phyloP scores from a whole-genome alignment of 2,888 invertebrate species.

The Cheilosia soror region DNA sequence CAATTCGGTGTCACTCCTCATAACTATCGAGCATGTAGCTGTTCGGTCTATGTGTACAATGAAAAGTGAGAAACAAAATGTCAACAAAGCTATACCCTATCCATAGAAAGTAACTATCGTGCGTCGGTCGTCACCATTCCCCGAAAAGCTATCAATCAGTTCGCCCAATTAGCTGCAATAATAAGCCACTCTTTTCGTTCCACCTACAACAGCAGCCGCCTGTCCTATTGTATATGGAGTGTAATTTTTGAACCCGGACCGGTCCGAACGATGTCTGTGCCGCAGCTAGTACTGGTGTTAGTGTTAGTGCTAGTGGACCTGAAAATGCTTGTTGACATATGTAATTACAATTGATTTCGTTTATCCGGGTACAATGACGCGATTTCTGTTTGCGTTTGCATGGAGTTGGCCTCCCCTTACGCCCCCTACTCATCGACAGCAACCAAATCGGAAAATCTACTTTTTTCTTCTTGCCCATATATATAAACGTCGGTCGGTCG shows the following conservation, averaged over 20 bases:
- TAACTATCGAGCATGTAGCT: background rate
- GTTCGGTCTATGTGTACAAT: background rate
- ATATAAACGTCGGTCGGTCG: background rate
- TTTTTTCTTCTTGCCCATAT: slow-evolving; percentile 23
- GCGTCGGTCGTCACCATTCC: slow-evolving; percentile 39
- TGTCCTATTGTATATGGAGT: background rate
- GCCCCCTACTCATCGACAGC: background rate
- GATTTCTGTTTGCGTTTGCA: slow-evolving; percentile 64
- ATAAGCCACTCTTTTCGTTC: slow-evolving; percentile 76
- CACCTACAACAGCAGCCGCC: background rate
- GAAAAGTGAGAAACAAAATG: slow-evolving; percentile 53
- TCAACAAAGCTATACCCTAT: slow-evolving; percentile 15
- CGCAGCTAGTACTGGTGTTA: slow-evolving; percentile 8
- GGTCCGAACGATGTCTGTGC: slow-evolving; percentile 1
- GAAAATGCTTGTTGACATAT: slow-evolving; percentile 83
- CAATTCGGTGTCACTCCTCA: slow-evolving; percentile 27
- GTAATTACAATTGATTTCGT: slow-evolving; percentile 83
- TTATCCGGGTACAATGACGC: slow-evolving; percentile 75
- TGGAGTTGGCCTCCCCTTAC: background rate
- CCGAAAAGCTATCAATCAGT: slow-evolving; percentile 77
- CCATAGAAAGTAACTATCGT: slow-evolving; percentile 6
- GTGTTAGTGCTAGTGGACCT: slow-evolving; percentile 51
- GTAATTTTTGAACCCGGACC: slow-evolving; percentile 15
- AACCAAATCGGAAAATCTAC: slow-evolving; percentile 36
- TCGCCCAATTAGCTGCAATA: slow-evolving; percentile 78